Evolutionary conservation across 1,140 invertebrate genomes (phyloP), one percentile per base, ranked within the genome.

Genomic region (Drosophila fuyamai): DNA sequence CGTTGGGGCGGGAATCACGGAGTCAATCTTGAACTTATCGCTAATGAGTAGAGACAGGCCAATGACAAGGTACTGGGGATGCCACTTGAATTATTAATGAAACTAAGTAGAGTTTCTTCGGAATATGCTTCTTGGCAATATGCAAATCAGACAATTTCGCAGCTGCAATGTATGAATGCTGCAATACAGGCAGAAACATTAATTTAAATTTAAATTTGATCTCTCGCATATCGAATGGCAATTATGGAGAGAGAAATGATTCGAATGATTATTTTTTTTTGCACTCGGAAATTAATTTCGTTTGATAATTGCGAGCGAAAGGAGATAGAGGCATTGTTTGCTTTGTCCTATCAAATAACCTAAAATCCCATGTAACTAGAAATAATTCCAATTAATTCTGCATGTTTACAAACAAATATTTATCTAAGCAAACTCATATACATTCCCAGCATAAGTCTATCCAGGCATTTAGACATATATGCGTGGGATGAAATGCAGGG

Each of bases 341-440:
- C 29, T 59, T 40, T 79, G 60, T 51, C 54, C 40, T 47, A 79
- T 66, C 77, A 55, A 62, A 79, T 79, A 44, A 65, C 65, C 47
- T 23, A 48, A 70, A 80, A 74, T 57, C 55, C 47, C 55, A 50
- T 79, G 54, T 74, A 74, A 61, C 62, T 68, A 51, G 58, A 70
- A 74, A 80, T 65, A 72, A 67, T 67, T 84, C 53, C 79, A 81
- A 82, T 79, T 86, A 79, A 81, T 81, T 81, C 68, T 56, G 59
- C 81, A 66, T 75, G 63, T 80, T 76, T 76, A 54, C 61, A 72
- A 73, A 67, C 54, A 76, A 75, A 74, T 77, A 85, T 85, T 73
- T 68, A 68, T 73, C 71, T 71, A 83, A 83, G 81, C 57, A 68
- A 62, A 47, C 56, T 36, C 50, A 71, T 60, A 65, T 70, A 76